Conservation (phyloP, 2,888 invertebrate species). For the Coecobrya sp. region DNA sequence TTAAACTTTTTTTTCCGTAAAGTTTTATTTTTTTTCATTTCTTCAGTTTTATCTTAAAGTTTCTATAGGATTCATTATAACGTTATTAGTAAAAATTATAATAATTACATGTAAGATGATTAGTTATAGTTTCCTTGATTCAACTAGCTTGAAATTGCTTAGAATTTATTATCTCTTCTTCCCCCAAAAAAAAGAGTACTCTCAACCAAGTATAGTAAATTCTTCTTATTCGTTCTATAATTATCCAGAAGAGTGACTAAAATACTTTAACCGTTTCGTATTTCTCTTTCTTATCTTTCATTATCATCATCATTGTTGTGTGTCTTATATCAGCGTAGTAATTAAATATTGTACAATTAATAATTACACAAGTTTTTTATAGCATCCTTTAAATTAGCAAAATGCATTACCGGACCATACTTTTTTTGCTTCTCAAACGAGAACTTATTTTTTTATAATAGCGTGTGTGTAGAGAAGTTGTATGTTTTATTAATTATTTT, state of each 20-base stretch:
- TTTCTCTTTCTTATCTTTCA: conserved; percentile 1
- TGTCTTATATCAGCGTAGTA: conserved; percentile 36
- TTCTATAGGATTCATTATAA: neutral
- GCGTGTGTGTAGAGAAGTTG: conserved; percentile 29
- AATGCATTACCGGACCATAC: conserved; percentile 75
- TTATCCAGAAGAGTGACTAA: conserved; percentile 62
- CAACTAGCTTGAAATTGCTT: conserved; percentile 78
- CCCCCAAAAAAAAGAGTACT: neutral
- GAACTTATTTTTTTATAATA: neutral
- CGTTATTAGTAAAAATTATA: conserved; percentile 9
- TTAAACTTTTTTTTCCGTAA: neutral
- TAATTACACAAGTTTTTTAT: conserved; percentile 45
- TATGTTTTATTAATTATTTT: conserved; percentile 1
- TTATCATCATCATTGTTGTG: neutral
- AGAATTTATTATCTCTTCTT: conserved; percentile 43
- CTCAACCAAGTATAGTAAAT: neutral
- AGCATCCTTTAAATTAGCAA: conserved; percentile 70
- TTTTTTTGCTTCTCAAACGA: neutral
- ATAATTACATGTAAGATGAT: conserved; percentile 67
- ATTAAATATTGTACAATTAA: conserved; percentile 18
- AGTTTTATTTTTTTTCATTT: neutral
- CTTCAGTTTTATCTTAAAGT: neutral
- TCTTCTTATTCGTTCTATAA: neutral
- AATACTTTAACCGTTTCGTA: conserved; percentile 68
- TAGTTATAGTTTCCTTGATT: conserved; percentile 79